These are phyloP conservation scores for Peribatodes rhomboidaria DNA, from an alignment of 2,888 invertebrate species.

Conservation along the genomic window DNA sequence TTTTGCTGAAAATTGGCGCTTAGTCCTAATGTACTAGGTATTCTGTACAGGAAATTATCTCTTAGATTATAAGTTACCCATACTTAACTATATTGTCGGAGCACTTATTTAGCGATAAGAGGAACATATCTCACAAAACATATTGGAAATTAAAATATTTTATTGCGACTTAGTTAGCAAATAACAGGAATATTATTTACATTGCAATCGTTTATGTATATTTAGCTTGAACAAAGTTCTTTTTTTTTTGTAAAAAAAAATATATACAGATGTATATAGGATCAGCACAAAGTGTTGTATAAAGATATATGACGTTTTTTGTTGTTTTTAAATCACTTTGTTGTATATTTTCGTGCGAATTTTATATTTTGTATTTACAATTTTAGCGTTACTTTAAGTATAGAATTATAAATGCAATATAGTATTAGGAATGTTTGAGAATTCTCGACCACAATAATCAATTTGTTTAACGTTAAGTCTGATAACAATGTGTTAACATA, in stretches of 20 bases:
- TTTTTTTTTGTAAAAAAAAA: conserved; percentile 52
- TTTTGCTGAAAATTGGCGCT: background rate
- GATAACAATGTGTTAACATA: too few relatives aligned
- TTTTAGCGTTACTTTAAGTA: conserved; percentile 5
- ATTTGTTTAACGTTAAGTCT: too few relatives aligned
- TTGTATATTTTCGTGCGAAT: conserved; percentile 66
- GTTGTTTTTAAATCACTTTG: conserved; percentile 54
- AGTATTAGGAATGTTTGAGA: conserved; percentile 24
- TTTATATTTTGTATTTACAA: conserved; percentile 55
- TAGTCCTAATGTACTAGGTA: background rate
- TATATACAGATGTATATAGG: conserved; percentile 57
- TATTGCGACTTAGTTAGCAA: conserved; percentile 40
- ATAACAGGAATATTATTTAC: conserved; percentile 40
- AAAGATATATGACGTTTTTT: conserved; percentile 55
- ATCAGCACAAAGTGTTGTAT: conserved; percentile 76
- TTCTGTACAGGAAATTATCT: conserved; percentile 26
- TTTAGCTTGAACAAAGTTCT: conserved; percentile 81
- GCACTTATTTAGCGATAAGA: conserved; percentile 42
- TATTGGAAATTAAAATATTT: conserved; percentile 33
- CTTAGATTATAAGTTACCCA: conserved; percentile 14
- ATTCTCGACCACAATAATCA: conserved; percentile 31
- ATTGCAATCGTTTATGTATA: conserved; percentile 61
- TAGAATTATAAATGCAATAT: conserved; percentile 26
- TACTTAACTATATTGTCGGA: conserved; percentile 34
- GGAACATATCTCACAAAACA: conserved; percentile 54